Evolutionary conservation across 2,113 vertebrate species (phyloP).

Genomic region (Trichechus manatus): DNA sequence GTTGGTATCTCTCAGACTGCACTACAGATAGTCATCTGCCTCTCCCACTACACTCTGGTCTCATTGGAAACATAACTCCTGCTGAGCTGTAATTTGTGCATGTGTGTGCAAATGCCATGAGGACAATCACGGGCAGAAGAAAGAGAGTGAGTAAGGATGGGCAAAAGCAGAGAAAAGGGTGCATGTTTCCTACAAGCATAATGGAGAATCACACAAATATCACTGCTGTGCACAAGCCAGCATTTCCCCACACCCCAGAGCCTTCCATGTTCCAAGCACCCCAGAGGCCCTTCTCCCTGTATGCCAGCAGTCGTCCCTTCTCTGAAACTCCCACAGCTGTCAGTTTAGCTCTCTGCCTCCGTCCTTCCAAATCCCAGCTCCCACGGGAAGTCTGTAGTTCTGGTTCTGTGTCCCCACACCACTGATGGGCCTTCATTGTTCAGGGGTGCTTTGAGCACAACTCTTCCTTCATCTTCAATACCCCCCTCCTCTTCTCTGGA

Average conservation of each 20-base stretch:
- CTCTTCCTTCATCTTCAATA: neutral
- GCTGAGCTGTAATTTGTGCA: neutral
- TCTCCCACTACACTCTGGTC: neutral
- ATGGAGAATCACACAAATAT: neutral
- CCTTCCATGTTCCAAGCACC: neutral
- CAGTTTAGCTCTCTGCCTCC: neutral
- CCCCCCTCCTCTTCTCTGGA: neutral
- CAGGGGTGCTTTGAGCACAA: neutral
- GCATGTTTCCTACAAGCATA: neutral
- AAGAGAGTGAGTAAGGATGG: neutral
- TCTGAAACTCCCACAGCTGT: neutral
- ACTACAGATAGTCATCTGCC: neutral
- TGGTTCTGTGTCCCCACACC: neutral
- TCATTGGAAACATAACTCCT: neutral
- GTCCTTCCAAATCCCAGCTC: slow-evolving; percentile 37
- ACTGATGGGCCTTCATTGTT: slow-evolving; percentile 12
- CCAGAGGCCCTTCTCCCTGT: neutral
- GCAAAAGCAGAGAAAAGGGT: neutral
- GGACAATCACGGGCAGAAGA: neutral
- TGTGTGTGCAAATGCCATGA: neutral
- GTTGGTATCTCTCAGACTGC: fast-evolving
- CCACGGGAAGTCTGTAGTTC: neutral
- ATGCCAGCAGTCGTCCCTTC: neutral
- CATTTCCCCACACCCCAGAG: neutral
- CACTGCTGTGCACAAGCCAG: neutral